Evolutionary conservation across 2,113 vertebrate species (phyloP).

Genomic region (Nothocercus nigrocapillus): DNA sequence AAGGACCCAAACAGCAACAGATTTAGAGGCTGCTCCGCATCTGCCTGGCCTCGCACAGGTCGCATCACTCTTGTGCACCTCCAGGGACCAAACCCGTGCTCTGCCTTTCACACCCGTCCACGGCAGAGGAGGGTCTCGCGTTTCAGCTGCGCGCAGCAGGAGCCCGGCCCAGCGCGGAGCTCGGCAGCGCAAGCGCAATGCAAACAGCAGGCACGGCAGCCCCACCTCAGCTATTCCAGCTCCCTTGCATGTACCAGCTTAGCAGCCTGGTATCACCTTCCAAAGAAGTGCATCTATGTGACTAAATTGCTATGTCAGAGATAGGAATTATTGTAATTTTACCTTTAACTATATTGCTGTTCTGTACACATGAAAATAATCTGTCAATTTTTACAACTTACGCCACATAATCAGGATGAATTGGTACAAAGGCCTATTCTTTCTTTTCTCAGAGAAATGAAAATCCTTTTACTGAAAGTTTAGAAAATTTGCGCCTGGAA

Average conservation of each 20-base stretch:
- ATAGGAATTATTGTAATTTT: fast-evolving
- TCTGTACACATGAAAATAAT: fast-evolving
- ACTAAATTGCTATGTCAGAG: fast-evolving
- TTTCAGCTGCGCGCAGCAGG: background rate
- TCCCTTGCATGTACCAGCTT: background rate
- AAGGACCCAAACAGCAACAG: too few species aligned
- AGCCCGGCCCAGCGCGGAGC: background rate
- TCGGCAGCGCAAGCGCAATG: background rate
- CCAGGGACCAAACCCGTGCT: background rate
- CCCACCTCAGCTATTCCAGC: background rate
- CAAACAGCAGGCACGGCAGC: background rate
- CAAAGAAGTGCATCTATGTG: background rate
- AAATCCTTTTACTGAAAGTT: background rate
- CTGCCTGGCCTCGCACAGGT: background rate
- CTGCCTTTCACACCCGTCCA: fast-evolving
- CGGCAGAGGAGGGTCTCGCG: fast-evolving
- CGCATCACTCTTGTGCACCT: background rate
- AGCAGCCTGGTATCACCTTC: background rate
- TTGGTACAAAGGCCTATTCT: fast-evolving
- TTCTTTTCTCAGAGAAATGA: background rate
- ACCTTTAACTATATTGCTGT: background rate
- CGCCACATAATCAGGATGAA: background rate
- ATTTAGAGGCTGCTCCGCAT: background rate
- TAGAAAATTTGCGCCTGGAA: background rate
- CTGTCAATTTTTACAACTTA: background rate